A percentile compares a stretch with the other conserved stretches of the same genome.
phyloP scores from a whole-genome alignment of 1,140 invertebrate genomes.

The Bicyclus anynana region DNA sequence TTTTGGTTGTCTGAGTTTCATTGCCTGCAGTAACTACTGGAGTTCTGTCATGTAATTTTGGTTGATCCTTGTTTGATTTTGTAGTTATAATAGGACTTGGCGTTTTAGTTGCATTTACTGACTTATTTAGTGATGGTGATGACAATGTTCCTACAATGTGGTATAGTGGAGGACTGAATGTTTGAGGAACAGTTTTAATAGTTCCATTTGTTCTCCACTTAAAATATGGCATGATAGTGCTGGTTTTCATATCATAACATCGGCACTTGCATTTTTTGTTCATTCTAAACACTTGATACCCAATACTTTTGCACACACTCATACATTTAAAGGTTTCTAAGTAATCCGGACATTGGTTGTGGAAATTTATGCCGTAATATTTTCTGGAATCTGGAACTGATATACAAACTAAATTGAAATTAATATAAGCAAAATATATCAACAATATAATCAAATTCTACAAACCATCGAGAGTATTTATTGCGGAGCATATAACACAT shows the following conservation, averaged over 20 bases:
- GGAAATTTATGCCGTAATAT: constrained; percentile 54
- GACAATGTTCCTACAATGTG: constrained; percentile 50
- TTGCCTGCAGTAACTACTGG: background rate
- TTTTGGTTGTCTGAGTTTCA: background rate
- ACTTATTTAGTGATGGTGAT: constrained; percentile 14
- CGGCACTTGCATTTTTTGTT: constrained; percentile 46
- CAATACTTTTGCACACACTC: constrained; percentile 55
- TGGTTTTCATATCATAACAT: constrained; percentile 55
- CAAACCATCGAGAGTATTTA: constrained; percentile 36
- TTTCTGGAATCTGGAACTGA: constrained; percentile 43
- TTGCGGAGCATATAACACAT: constrained; percentile 28
- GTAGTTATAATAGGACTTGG: background rate
- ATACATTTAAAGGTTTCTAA: constrained; percentile 53
- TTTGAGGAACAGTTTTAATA: constrained; percentile 39
- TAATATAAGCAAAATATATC: background rate
- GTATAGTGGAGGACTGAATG: constrained; percentile 42
- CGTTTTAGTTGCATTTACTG: background rate
- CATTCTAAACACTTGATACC: constrained; percentile 50
- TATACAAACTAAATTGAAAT: constrained; percentile 16
- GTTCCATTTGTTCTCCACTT: constrained; percentile 58
- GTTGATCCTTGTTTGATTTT: background rate
- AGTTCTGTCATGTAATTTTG: no score
- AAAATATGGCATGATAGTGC: constrained; percentile 47
- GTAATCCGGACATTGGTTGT: constrained; percentile 39
- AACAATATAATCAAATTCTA: constrained; percentile 5